These are phyloP conservation scores for Phalacrocorax brasilianus DNA, from an alignment of 2,113 vertebrate species.

Conservation along the genomic window DNA sequence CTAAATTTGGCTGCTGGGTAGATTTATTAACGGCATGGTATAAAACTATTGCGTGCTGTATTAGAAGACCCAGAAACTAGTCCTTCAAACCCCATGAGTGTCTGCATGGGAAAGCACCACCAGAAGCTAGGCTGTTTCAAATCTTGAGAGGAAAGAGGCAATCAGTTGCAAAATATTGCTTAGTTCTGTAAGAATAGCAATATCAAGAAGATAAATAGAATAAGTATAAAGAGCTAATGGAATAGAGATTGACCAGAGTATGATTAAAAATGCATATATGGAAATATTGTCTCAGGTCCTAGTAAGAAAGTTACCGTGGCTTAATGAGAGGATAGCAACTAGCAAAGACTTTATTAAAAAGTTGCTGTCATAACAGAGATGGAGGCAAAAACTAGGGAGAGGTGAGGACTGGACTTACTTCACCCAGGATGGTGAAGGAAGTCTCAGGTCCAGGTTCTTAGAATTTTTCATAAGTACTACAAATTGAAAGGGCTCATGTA, in stretches of 20 bases:
- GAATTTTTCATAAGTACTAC: neutral
- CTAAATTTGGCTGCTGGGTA: neutral
- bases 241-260: neutral
- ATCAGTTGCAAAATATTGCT: neutral
- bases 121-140: neutral
- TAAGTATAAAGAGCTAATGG: neutral
- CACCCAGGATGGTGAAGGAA: neutral
- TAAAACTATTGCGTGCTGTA: neutral
- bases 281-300: neutral
- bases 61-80: neutral
- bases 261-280: neutral
- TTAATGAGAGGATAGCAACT: neutral
- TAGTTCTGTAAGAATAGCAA: rapidly evolving
- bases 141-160: neutral
- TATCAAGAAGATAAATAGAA: neutral
- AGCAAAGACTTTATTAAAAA: neutral
- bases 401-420: neutral
- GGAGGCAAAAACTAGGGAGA: neutral
- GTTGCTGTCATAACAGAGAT: neutral
- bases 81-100: neutral
- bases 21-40: neutral
- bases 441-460: neutral
- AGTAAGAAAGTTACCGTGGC: neutral
- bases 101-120: neutral
- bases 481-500: neutral